Percentiles rank a stretch among this genome's conserved stretches.
phyloP scores from a whole-genome alignment of 2,797 vertebrate genomes.

The Acanthornis magna region DNA sequence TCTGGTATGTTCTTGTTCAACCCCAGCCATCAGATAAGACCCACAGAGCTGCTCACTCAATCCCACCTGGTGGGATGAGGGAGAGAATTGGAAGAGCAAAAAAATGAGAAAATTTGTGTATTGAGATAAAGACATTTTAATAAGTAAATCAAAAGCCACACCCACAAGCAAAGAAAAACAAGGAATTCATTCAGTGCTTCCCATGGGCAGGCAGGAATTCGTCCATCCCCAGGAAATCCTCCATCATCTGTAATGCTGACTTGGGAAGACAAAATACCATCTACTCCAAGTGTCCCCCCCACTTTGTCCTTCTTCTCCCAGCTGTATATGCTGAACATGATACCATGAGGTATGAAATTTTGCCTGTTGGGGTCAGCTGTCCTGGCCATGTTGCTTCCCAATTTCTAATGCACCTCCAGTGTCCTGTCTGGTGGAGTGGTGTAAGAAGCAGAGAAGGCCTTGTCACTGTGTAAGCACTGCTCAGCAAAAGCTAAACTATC shows the following conservation, averaged over 20 bases:
- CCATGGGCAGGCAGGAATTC: background rate
- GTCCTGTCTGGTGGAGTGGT: background rate
- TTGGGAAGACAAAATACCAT: background rate
- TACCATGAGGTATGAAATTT: background rate
- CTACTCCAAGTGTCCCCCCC: fast-evolving
- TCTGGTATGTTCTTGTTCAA: background rate
- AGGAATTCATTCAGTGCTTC: background rate
- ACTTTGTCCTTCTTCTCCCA: background rate
- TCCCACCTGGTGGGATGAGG: background rate
- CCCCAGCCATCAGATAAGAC: background rate
- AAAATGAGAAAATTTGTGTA: background rate
- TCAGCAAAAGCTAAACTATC: background rate
- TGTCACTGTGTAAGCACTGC: background rate
- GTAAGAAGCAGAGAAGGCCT: background rate
- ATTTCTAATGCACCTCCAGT: background rate
- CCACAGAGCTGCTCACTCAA: background rate
- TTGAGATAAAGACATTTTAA: background rate
- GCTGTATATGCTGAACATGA: background rate
- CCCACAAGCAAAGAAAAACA: background rate
- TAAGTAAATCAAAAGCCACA: background rate
- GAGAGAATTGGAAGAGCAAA: background rate
- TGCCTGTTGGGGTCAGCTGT: background rate
- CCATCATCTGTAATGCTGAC: fast-evolving
- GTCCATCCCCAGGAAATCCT: background rate
- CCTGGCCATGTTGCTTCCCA: background rate